Evolutionary conservation across 1,140 invertebrate species (phyloP), one percentile per base, ranked within the genome.

Genomic region (Protaetia brevitarsis): DNA sequence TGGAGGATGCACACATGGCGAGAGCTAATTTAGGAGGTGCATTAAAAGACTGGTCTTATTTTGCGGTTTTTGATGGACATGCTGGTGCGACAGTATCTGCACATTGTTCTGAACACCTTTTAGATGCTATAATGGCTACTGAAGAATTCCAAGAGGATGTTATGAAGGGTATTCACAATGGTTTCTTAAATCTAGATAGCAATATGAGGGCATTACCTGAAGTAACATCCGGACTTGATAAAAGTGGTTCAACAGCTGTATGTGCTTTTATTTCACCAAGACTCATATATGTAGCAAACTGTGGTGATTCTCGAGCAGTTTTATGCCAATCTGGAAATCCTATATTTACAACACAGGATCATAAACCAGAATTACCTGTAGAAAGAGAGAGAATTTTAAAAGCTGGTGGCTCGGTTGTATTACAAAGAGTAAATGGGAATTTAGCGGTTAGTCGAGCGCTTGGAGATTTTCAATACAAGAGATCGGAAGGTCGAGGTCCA

Each of bases 31-130:
- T 89, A 57, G 82, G 80, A 56, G 84, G 87, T 63, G 86, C 87
- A 13, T 81, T 96, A 2, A 86, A 89, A 51, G 91, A 96, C 74
- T 98, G 96, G 95, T 96, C 95, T 56, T 99, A 98, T 79, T 99
- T 99, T 83, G 97, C 94, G 0, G 96, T 99, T 1, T 99, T 99
- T 80, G 97, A 99, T 83, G 97, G 97, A 0, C 97, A 99, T 82
- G 97, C 96, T 56, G 97, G 97, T 27, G 91, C 89, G 19, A 85
- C 68, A 87, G 95, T 97, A 19, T 97, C 96, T 0, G 90, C 92
- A 56, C 91, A 96, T 79, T 98, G 96, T 81, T 93, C 97, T 13
- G 89, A 94, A 73, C 89, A 98, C 79, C 83, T 99, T 30, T 80
- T 97, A 21, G 88, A 94, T 63, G 89, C 88, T 73, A 95, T 97